These are phyloP conservation scores for Scomber japonicus DNA, from an alignment of 2,113 vertebrate genomes.

Conservation along the genomic window DNA sequence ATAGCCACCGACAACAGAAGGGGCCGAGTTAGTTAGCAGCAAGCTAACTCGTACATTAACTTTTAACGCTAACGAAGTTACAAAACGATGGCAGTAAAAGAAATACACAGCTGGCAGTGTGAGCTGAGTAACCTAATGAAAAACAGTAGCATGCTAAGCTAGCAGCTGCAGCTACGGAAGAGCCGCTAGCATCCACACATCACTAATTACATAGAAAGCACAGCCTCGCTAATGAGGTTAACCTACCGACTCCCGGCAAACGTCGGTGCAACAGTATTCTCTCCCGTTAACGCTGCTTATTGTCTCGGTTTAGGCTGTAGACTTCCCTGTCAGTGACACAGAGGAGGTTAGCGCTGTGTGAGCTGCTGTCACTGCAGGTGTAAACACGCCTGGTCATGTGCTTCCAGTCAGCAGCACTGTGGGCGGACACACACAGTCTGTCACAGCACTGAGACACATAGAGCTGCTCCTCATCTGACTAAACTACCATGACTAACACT, in stretches of 20 bases:
- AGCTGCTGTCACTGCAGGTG: conserved; percentile 64
- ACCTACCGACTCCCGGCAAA: conserved; percentile 38
- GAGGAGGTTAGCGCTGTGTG: background rate
- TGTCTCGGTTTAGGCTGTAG: background rate
- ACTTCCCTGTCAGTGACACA: background rate
- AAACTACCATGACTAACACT: no score
- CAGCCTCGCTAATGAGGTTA: background rate
- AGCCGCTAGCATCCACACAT: background rate
- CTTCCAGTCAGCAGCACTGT: conserved; percentile 68
- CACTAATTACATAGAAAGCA: background rate
- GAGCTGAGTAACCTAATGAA: conserved; percentile 5
- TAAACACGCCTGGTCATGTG: conserved; percentile 87
- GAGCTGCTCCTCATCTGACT: conserved; percentile 4
- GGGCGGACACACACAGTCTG: conserved; percentile 36
- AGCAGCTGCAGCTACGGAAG: conserved; percentile 74
- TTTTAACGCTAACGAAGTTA: background rate
- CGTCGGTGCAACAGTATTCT: background rate
- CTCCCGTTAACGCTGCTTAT: background rate
- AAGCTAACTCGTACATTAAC: background rate
- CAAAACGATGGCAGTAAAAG: background rate
- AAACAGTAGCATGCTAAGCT: conserved; percentile 62
- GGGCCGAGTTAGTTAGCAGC: background rate
- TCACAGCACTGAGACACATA: conserved; percentile 18
- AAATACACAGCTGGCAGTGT: background rate
- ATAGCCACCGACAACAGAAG: background rate